Conservation (phyloP, 1,140 invertebrate genomes). For the Bombus impatiens region DNA sequence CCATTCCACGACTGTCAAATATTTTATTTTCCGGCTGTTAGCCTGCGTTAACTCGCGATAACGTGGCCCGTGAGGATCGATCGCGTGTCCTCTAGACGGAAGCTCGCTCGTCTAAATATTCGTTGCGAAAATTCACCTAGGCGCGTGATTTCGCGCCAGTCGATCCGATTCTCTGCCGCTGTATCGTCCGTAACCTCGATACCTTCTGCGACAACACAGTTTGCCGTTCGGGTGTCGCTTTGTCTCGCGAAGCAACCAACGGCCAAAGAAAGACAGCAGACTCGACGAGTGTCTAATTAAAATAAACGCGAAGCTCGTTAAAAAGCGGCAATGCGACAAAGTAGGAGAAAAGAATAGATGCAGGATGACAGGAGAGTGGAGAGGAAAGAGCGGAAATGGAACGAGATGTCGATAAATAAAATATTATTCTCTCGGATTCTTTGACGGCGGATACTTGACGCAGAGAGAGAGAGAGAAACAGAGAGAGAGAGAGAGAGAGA, state of each 20-base stretch:
- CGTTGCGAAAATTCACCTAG: too few species aligned
- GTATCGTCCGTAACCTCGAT: too few species aligned
- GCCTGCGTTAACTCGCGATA: conserved; percentile 28
- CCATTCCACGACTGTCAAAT: conserved; percentile 33
- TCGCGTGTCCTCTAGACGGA: too few species aligned
- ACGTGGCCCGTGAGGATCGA: not conserved
- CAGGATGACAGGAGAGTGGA: not conserved
- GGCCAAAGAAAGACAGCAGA: not conserved
- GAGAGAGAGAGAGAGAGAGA: too few species aligned
- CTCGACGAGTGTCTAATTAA: conserved; percentile 32
- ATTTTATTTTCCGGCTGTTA: conserved; percentile 40
- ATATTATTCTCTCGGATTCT: conserved; percentile 14
- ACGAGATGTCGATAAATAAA: conserved; percentile 35
- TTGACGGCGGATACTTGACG: not conserved
- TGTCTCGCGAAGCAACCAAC: not conserved
- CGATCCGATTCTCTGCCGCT: too few species aligned
- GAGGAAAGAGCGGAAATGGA: not conserved
- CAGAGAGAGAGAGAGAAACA: too few species aligned
- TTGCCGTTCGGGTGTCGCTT: not conserved
- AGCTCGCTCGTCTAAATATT: too few species aligned
- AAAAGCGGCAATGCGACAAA: not conserved
- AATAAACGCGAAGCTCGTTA: not conserved
- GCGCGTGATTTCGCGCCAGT: too few species aligned
- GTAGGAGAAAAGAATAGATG: not conserved
- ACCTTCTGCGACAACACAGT: not conserved